Conservation (phyloP, 1,140 invertebrate genomes). For the Limonius californicus region DNA sequence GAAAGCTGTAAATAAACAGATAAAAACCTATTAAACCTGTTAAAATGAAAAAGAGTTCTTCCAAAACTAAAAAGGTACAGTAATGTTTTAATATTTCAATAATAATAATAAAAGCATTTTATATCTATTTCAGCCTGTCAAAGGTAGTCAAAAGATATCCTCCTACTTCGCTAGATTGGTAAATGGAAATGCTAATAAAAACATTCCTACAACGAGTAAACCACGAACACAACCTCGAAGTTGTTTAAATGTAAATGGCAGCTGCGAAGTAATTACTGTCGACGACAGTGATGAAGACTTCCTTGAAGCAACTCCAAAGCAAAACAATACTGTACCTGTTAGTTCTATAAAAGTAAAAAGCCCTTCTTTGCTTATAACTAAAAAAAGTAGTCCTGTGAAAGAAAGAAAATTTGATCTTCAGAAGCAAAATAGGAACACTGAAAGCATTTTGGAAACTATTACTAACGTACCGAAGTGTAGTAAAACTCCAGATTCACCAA, state of each 20-base stretch:
- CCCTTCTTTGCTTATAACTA: neutral
- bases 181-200: neutral
- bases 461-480: constrained; percentile 3
- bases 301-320: neutral
- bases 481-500: neutral
- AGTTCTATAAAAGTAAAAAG: no score
- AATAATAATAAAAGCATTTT: no score
- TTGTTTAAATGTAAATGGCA: neutral
- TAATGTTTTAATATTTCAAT: no score
- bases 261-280: neutral
- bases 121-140: constrained; percentile 17
- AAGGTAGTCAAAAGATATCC: constrained; percentile 22
- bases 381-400: neutral
- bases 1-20: no score
- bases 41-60: no score
- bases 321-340: no score
- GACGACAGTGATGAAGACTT: neutral
- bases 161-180: constrained; percentile 16
- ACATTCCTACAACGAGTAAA: no score
- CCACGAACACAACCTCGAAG: neutral
- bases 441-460: neutral
- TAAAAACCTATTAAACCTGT: no score
- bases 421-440: no score
- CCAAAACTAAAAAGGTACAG: no score
- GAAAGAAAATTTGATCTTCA: neutral